Evolutionary conservation across 2,888 invertebrate genomes (phyloP).

Genomic region (Rutpela maculata): DNA sequence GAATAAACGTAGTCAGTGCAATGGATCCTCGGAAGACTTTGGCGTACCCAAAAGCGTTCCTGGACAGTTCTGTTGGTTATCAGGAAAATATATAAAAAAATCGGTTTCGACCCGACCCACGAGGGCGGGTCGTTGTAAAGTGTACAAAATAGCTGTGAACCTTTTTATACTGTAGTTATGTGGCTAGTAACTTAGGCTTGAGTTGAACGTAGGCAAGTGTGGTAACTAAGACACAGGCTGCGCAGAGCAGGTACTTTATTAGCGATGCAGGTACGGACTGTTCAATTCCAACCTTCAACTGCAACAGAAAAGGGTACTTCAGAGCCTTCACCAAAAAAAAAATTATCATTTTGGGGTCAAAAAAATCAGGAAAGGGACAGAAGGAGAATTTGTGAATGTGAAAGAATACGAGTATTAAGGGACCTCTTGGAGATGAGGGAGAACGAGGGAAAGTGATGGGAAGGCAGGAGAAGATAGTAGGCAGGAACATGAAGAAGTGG

Average conservation of each 20-base stretch:
- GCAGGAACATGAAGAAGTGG: no score
- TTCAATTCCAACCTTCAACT: conserved; percentile 47
- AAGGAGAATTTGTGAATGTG: no score
- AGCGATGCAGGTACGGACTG: conserved; percentile 68
- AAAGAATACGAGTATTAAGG: no score
- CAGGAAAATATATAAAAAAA: conserved; percentile 36
- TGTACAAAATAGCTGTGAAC: conserved; percentile 41
- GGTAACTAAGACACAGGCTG: conserved; percentile 70
- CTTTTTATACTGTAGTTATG: conserved; percentile 43
- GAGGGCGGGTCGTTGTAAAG: conserved; percentile 5
- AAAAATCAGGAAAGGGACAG: no score
- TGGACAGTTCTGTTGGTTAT: conserved; percentile 29
- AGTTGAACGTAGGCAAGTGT: conserved; percentile 68
- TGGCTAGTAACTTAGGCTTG: conserved; percentile 54
- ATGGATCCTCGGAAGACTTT: not conserved
- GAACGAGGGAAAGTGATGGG: no score
- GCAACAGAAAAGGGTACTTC: conserved; percentile 29
- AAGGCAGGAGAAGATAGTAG: no score
- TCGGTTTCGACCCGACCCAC: conserved; percentile 7
- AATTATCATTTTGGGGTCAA: no score
- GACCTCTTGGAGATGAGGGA: no score
- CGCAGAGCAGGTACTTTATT: conserved; percentile 68
- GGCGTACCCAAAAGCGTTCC: conserved; percentile 33
- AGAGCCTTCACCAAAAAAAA: not conserved
- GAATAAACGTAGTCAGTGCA: conserved; percentile 41